These are phyloP conservation scores for Chrysocyon brachyurus DNA, from an alignment of 2,797 vertebrate species.

Conservation along the genomic window DNA sequence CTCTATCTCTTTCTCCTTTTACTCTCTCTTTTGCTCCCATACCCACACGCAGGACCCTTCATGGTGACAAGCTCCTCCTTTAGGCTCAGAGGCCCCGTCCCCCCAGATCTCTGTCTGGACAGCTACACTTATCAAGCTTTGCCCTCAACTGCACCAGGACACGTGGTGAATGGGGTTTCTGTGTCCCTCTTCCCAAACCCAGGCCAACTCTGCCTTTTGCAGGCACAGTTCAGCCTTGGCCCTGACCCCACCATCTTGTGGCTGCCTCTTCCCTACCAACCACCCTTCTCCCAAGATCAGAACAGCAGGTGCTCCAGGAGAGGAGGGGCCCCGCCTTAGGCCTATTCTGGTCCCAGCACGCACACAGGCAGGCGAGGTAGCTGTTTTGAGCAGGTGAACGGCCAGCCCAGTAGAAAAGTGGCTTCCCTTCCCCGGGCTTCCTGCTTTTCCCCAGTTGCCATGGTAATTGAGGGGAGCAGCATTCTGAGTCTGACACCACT, in stretches of 20 bases:
- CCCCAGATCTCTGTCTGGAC: not conserved
- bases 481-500: slow-evolving; percentile 75
- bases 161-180: not conserved
- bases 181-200: not conserved
- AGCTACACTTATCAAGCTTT: not conserved
- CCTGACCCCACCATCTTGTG: not conserved
- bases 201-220: not conserved
- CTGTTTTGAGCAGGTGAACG: slow-evolving; percentile 79
- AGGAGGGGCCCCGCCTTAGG: not conserved
- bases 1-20: not conserved
- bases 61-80: not conserved
- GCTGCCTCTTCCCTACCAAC: not conserved
- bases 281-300: not conserved
- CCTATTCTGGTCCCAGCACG: not conserved
- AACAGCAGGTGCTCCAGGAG: not conserved
- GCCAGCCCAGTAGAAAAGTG: slow-evolving; percentile 55
- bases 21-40: not conserved
- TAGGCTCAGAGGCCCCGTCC: not conserved
- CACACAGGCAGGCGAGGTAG: not conserved
- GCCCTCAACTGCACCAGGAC: not conserved
- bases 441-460: slow-evolving; percentile 88
- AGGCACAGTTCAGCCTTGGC: not conserved
- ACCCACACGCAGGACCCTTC: not conserved
- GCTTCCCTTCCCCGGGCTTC: slow-evolving; percentile 73
- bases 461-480: slow-evolving; percentile 88